Evolutionary conservation across 2,797 vertebrate species (phyloP), one percentile per base, ranked within the genome.

Genomic region (Hyperoplus lanceolatus): DNA sequence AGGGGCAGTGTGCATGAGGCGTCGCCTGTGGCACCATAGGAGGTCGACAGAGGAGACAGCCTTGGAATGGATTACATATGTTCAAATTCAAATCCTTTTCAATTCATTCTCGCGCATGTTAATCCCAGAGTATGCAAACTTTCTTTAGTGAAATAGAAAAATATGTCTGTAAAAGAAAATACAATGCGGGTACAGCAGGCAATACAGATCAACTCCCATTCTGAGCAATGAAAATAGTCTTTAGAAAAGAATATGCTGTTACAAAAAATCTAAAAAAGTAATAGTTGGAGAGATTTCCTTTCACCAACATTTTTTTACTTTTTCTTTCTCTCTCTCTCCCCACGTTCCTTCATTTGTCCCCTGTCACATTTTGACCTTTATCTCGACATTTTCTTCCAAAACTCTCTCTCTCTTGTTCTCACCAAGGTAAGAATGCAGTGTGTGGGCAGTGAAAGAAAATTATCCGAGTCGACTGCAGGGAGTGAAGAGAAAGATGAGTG

Each of bases 61-160:
- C 48, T 29, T 65, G 36, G 83, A 67, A 89, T 83, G 88, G 84
- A 90, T 91, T 87, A 87, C 77, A 61, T 65, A 65, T 64, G 71
- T 71, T 88, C 55, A 53, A 74, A 83, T 85, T 66, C 64, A 29
- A 29, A 29, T 29, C 29, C 29, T 29, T 69, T 80, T 71, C 14
- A 51, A 78, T 77, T 86, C 64, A 62, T 74, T 84, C 77, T 76
- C 83, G 43, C 63, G 77, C 10, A 7, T 75, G 70, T 78, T 87
- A 86, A 75, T 73, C 60, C 82, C 74, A 43, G 68, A 70, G 41
- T 49, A 60, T 13, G 16, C 13, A n/a, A 73, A 66, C 75, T 86
- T 63, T 60, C 54, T 68, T 61, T 58, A 36, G 38, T 46, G 39
- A 58, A 74, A 70, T 75, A 57, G 45, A 63, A 50, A 59, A 70